These are phyloP conservation scores for Champsocephalus gunnari DNA, from an alignment of 2,797 vertebrate genomes.

Conservation along the genomic window DNA sequence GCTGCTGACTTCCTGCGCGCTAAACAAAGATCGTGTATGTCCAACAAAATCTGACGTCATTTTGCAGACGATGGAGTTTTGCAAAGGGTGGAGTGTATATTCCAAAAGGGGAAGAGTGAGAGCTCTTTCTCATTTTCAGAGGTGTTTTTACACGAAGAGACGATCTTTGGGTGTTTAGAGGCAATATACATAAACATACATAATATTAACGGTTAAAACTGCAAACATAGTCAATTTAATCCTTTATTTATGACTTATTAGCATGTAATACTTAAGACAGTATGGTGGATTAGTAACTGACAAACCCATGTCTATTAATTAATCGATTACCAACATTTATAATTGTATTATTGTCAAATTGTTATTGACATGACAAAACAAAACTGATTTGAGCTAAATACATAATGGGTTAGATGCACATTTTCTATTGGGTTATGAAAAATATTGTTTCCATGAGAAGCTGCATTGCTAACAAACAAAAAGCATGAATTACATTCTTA, in stretches of 20 bases:
- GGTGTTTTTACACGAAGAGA: accelerated
- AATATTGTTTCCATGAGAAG: neutral
- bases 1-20: conserved; percentile 59
- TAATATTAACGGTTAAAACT: too few species aligned
- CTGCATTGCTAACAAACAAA: neutral
- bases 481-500: neutral
- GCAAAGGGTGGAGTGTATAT: too few species aligned
- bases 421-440: neutral
- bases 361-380: neutral
- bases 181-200: neutral
- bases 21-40: conserved; percentile 48
- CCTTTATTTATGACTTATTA: neutral
- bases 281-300: neutral
- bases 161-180: conserved; percentile 30
- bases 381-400: neutral
- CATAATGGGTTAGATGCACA: neutral
- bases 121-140: neutral
- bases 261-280: neutral
- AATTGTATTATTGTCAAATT: neutral
- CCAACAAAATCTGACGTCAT: accelerated
- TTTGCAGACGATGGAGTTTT: neutral
- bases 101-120: conserved; percentile 6
- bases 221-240: neutral
- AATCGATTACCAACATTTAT: neutral
- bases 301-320: neutral